Conservation (phyloP, 2,888 invertebrate species). For the Melipona bicolor region DNA sequence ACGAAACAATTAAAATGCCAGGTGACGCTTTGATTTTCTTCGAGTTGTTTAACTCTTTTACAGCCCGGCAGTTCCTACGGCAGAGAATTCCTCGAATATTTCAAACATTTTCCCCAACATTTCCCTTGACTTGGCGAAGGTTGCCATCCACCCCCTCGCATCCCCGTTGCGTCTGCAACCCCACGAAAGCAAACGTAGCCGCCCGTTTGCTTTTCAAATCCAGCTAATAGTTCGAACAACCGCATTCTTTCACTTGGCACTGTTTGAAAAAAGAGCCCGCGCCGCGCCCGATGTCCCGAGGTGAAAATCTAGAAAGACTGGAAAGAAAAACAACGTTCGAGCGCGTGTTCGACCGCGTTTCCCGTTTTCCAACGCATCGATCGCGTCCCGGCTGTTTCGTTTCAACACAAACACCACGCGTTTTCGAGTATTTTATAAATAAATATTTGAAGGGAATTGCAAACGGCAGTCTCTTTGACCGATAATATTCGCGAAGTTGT, state of each 20-base stretch:
- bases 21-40: conserved; percentile 19
- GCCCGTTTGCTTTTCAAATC: conserved; percentile 39
- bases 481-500: not conserved
- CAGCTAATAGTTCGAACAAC: conserved; percentile 33
- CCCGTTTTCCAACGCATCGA: not conserved
- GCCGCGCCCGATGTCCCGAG: not conserved
- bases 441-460: conserved; percentile 11
- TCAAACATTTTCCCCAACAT: conserved; percentile 30
- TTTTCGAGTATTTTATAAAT: not conserved
- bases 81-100: conserved; percentile 28
- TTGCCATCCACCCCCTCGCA: too few species aligned
- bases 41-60: conserved; percentile 28
- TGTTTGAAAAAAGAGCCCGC: not conserved
- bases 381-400: not conserved
- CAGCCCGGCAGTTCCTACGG: not conserved
- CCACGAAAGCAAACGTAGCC: conserved; percentile 12
- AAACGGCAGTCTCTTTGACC: not conserved
- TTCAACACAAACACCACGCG: not conserved
- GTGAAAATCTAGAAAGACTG: not conserved
- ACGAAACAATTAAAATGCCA: conserved; percentile 11
- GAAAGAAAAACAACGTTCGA: not conserved
- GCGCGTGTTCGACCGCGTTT: not conserved
- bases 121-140: conserved; percentile 21
- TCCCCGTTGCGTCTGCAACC: conserved; percentile 5
- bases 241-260: conserved; percentile 14